Evolutionary conservation across 2,113 vertebrate genomes (phyloP).

Genomic region (rat (Rattus norvegicus)): GRCr8 NC_086024.1:133707501-133708000

Average conservation of each 20-base stretch:
- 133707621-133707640: not conserved
- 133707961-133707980: not conserved
- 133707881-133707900: not conserved
- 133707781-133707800: accelerated
- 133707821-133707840: not conserved
- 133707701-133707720: not conserved
- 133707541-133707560: not conserved
- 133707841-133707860: not conserved
- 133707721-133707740: not conserved
- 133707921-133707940: not conserved
- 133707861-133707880: not conserved
- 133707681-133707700: not conserved
- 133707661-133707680: not conserved
- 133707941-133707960: not conserved
- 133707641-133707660: accelerated
- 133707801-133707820: accelerated
- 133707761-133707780: not conserved
- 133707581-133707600: not conserved
- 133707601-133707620: accelerated
- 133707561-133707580: accelerated
- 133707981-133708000: not conserved
- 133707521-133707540: not conserved
- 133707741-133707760: not conserved
- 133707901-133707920: accelerated
- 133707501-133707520: not conserved